A percentile compares a stretch with the other conserved stretches of the same genome.
phyloP scores from a whole-genome alignment of 2,797 vertebrate genomes.

The Ctenopoma kingsleyae region DNA sequence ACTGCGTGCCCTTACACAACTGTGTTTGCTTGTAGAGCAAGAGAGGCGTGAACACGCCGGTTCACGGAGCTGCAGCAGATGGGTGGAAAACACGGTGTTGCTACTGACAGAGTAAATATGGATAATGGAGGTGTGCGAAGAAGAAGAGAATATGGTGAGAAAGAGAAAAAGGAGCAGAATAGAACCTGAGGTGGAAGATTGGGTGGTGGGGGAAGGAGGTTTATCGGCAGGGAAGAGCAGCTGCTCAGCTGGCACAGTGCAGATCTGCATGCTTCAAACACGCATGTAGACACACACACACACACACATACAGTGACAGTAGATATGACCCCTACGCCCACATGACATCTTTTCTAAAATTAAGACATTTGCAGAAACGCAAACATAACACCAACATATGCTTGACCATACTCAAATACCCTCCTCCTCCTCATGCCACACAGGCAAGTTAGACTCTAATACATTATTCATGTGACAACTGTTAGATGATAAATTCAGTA shows the following conservation, averaged over 20 bases:
- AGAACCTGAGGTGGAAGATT: not conserved
- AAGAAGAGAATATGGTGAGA: not conserved
- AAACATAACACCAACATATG: conserved; percentile 54
- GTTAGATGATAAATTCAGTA: not conserved
- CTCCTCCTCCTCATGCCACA: conserved; percentile 31
- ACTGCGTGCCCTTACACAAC: conserved; percentile 41
- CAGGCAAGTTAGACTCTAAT: not conserved
- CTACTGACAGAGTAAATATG: conserved; percentile 61
- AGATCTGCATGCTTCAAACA: not conserved
- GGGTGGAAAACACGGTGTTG: conserved; percentile 52
- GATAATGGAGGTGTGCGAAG: conserved; percentile 32
- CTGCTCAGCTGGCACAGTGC: conserved; percentile 14
- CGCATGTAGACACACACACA: not conserved
- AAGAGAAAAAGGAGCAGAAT: not conserved
- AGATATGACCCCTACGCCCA: conserved; percentile 46
- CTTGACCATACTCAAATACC: conserved; percentile 27
- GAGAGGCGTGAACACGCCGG: conserved; percentile 58
- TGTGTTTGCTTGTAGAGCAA: conserved; percentile 66
- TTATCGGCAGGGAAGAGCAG: not conserved
- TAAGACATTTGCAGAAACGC: conserved; percentile 11
- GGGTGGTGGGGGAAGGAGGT: not conserved
- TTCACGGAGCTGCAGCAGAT: conserved; percentile 46
- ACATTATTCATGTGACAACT: conserved; percentile 16
- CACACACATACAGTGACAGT: not conserved
- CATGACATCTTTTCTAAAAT: conserved; percentile 45